These are phyloP conservation scores for Semicossyphus pulcher DNA, from an alignment of 2,113 vertebrate genomes.

Conservation along the genomic window DNA sequence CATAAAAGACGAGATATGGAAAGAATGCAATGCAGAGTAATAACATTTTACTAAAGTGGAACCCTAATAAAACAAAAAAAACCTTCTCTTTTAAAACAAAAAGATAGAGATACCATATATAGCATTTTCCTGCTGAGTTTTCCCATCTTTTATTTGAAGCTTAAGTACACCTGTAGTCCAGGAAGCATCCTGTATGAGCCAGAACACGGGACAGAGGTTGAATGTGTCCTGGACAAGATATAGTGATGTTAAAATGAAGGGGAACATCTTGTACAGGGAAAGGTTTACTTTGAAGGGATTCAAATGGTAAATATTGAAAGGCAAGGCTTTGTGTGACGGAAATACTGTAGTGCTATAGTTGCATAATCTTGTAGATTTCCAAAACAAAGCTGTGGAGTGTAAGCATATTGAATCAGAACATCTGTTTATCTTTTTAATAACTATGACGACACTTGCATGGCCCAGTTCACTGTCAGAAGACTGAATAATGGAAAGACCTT, in stretches of 20 bases:
- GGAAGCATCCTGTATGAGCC: not conserved
- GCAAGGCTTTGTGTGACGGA: not conserved
- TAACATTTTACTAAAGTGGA: not conserved
- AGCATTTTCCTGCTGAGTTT: not conserved
- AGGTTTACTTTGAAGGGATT: not conserved
- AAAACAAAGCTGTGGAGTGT: not conserved
- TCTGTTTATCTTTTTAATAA: not conserved
- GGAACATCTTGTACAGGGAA: not conserved
- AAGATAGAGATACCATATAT: too few relatives aligned
- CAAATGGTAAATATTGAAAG: constrained; percentile 9
- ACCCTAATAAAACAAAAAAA: not conserved
- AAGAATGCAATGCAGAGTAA: not conserved
- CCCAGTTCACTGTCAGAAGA: not conserved
- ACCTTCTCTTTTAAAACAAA: too few relatives aligned
- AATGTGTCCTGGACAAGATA: constrained; percentile 10
- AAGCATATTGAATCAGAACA: not conserved
- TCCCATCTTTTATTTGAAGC: not conserved
- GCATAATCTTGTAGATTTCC: not conserved
- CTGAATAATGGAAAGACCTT: not conserved
- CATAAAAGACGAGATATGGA: not conserved
- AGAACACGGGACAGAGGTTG: not conserved
- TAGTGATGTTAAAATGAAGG: not conserved
- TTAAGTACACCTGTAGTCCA: not conserved
- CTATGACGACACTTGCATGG: not conserved
- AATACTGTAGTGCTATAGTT: not conserved